Evolutionary conservation across 2,888 invertebrate species (phyloP).

Genomic region (Copidosoma aretas): DNA sequence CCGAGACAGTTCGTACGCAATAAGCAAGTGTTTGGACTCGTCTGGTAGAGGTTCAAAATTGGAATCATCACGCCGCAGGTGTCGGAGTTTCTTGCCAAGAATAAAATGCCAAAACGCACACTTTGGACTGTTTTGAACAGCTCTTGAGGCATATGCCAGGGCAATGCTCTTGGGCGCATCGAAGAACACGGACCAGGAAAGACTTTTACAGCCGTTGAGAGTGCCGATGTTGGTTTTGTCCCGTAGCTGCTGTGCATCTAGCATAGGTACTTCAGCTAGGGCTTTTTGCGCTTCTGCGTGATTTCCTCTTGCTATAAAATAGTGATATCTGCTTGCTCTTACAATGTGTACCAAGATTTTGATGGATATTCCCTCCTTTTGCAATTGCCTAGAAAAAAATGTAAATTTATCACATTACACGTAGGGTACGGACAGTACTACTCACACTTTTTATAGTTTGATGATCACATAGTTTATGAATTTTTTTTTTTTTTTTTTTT

Average conservation of each 20-base stretch:
- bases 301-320: neutral
- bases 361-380: too few species aligned
- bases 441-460: too few species aligned
- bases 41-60: neutral
- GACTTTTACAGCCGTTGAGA: slow-evolving; percentile 13
- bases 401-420: too few species aligned
- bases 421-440: too few species aligned
- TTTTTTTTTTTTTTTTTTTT: too few species aligned
- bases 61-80: slow-evolving; percentile 14
- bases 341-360: slow-evolving; percentile 7
- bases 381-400: too few species aligned
- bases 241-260: neutral
- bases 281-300: neutral
- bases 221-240: slow-evolving; percentile 13
- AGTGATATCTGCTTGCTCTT: slow-evolving; percentile 3
- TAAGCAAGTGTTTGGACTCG: neutral
- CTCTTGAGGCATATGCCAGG: slow-evolving; percentile 5
- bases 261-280: neutral
- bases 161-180: slow-evolving; percentile 1
- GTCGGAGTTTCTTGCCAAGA: slow-evolving; percentile 27
- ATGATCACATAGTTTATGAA: too few species aligned
- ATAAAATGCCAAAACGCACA: slow-evolving; percentile 23
- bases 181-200: slow-evolving; percentile 25
- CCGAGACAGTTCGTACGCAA: slow-evolving; percentile 1
- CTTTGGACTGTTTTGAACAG: slow-evolving; percentile 13